phyloP scores from a whole-genome alignment of 2,888 invertebrate species.

The Nowickia ferox region DNA sequence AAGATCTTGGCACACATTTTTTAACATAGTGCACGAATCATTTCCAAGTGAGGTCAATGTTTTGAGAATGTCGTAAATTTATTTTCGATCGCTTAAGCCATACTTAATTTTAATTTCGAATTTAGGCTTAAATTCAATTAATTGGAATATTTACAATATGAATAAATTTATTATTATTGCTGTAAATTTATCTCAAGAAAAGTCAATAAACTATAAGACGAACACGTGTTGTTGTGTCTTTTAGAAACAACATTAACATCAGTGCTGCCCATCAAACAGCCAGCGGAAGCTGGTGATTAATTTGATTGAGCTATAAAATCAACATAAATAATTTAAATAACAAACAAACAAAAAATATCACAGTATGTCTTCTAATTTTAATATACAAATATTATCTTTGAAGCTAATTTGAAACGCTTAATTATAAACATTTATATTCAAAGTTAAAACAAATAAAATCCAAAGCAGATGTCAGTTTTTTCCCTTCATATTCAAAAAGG shows the following conservation, averaged over 20 bases:
- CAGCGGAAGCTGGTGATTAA: slow-evolving; percentile 51
- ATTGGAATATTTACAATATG: not conserved
- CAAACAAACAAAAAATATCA: slow-evolving; percentile 13
- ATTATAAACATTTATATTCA: slow-evolving; percentile 44
- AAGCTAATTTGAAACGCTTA: slow-evolving; percentile 29
- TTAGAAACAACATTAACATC: not conserved
- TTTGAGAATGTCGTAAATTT: too few relatives aligned
- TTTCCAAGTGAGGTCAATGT: too few relatives aligned
- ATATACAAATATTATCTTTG: slow-evolving; percentile 1
- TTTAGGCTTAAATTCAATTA: not conserved
- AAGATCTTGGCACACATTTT: too few relatives aligned
- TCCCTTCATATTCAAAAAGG: too few relatives aligned
- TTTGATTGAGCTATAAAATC: slow-evolving; percentile 38
- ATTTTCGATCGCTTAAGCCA: too few relatives aligned
- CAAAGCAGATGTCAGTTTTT: too few relatives aligned
- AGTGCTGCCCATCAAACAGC: slow-evolving; percentile 10
- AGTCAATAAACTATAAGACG: slow-evolving; percentile 43
- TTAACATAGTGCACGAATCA: too few relatives aligned
- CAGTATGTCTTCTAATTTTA: slow-evolving; percentile 16
- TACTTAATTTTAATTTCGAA: too few relatives aligned
- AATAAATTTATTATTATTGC: not conserved
- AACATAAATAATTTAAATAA: slow-evolving; percentile 21
- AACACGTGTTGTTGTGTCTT: not conserved
- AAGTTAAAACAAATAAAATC: not conserved
- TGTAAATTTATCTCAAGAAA: not conserved